A percentile compares a stretch with the other conserved stretches of the same genome.
Evolutionary conservation across 2,888 invertebrate species (phyloP).

Genomic region (Dorcus parallelipipedus): DNA sequence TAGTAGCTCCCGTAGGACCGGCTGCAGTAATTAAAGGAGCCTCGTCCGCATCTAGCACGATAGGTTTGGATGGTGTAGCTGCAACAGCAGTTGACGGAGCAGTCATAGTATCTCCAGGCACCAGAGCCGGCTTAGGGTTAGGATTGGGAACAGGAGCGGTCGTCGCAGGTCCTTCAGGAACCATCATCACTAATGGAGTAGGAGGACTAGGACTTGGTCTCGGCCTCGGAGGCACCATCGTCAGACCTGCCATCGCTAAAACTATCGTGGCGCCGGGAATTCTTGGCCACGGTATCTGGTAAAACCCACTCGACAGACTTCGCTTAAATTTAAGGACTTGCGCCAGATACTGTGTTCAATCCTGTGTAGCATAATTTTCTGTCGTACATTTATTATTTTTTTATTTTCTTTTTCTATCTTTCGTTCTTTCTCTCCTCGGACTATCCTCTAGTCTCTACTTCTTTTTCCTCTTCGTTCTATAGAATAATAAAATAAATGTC

Average conservation of each 20-base stretch:
- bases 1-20: too few relatives aligned
- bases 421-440: too few relatives aligned
- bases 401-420: too few relatives aligned
- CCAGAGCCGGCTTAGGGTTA: neutral
- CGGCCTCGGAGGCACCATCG: too few relatives aligned
- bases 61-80: neutral
- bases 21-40: too few relatives aligned
- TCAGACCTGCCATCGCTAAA: too few relatives aligned
- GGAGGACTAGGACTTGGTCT: neutral
- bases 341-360: constrained; percentile 2
- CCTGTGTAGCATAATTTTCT: neutral
- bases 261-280: too few relatives aligned
- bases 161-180: neutral
- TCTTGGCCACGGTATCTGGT: constrained; percentile 2
- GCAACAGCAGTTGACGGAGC: neutral
- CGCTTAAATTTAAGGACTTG: neutral
- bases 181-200: neutral
- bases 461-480: too few relatives aligned
- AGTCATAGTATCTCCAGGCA: neutral
- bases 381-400: too few relatives aligned
- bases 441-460: too few relatives aligned
- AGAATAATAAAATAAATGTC: too few relatives aligned
- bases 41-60: too few relatives aligned
- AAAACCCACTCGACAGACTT: neutral
- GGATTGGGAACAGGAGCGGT: neutral